These are phyloP conservation scores for Trogon surrucura DNA, from an alignment of 2,113 vertebrate species.

Conservation along the genomic window DNA sequence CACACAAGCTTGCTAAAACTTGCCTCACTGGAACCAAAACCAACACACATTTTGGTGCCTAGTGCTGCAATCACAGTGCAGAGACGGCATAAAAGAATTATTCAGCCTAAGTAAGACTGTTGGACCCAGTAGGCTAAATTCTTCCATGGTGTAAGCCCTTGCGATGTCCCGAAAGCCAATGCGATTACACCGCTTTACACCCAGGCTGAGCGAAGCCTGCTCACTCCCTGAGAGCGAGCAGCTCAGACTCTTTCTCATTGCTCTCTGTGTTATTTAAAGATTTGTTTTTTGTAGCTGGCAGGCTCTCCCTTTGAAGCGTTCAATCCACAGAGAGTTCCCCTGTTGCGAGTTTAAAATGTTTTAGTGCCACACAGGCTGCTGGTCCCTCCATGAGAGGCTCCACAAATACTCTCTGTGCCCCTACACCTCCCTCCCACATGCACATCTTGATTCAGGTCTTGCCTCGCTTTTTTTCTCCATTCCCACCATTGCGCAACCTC, in stretches of 20 bases:
- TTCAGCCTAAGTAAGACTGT: not conserved
- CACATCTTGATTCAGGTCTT: not conserved
- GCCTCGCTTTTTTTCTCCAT: not conserved
- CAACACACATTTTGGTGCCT: not conserved
- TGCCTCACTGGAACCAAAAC: not conserved
- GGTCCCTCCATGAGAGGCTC: fast-evolving
- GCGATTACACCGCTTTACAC: not conserved
- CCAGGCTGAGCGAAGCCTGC: not conserved
- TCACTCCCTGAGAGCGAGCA: fast-evolving
- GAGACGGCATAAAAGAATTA: constrained; percentile 27
- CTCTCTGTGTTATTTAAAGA: not conserved
- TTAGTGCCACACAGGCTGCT: not conserved
- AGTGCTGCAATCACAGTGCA: not conserved
- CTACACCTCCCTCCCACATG: not conserved
- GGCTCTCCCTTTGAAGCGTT: not conserved
- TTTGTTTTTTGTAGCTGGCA: not conserved
- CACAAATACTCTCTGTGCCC: not conserved
- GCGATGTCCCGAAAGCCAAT: fast-evolving
- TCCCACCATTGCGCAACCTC: not conserved
- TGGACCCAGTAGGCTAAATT: not conserved
- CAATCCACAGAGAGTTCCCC: not conserved
- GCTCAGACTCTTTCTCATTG: not conserved
- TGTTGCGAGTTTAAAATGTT: not conserved
- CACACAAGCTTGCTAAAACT: not conserved
- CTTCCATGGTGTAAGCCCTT: not conserved